Percentiles rank a stretch among this genome's conserved stretches.
These are phyloP conservation scores for Cyanoderma ruficeps DNA, from an alignment of 2,113 vertebrate species.

Conservation along the genomic window DNA sequence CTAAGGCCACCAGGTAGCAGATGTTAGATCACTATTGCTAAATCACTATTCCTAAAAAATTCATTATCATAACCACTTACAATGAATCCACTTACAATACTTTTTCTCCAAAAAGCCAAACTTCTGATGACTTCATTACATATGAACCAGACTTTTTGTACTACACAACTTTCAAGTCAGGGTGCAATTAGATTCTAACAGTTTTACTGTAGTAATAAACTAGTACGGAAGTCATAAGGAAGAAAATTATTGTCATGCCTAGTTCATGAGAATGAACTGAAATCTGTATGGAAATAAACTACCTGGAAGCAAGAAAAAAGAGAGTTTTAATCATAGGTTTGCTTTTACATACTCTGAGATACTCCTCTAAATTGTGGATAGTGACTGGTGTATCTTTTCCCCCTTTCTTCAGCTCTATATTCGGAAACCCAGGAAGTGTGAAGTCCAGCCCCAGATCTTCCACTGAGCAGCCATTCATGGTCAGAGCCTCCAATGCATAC, in stretches of 20 bases:
- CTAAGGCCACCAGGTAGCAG: not conserved
- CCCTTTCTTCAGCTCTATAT: constrained; percentile 98
- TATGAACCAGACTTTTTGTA: not conserved
- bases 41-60: not conserved
- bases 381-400: constrained; percentile 95
- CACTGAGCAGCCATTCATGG: constrained; percentile 98
- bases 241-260: not conserved
- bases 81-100: not conserved
- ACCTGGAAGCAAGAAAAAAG: not conserved
- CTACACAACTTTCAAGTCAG: not conserved
- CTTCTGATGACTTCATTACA: not conserved
- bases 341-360: constrained; percentile 86
- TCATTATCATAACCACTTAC: not conserved
- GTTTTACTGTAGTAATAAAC: not conserved
- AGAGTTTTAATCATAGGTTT: not conserved
- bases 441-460: constrained; percentile 98
- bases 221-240: not conserved
- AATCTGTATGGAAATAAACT: not conserved
- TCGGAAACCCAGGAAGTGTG: constrained; percentile 95
- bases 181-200: not conserved
- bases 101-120: not conserved
- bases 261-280: not conserved
- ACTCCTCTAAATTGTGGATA: constrained; percentile 97
- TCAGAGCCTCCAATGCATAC: constrained; percentile 92
- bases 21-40: not conserved